A percentile compares a stretch with the other conserved stretches of the same genome.
phyloP scores from a whole-genome alignment of 2,888 invertebrate genomes.

The Callinectes sapidus region DNA sequence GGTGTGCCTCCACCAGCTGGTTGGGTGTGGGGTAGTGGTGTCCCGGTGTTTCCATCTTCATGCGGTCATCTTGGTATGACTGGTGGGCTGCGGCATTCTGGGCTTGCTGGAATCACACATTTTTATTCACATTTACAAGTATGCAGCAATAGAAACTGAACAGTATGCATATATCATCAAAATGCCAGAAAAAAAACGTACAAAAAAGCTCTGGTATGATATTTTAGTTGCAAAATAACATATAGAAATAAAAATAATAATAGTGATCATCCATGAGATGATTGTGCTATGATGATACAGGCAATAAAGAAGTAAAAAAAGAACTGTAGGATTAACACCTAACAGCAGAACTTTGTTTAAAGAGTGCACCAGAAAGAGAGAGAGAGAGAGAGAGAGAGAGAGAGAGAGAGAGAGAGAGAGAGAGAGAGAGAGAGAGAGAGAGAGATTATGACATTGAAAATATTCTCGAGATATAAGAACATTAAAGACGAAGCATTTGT shows the following conservation, averaged over 20 bases:
- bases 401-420: neutral
- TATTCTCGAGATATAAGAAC: neutral
- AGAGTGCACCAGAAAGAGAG: no score
- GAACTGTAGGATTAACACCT: neutral
- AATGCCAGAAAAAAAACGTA: neutral
- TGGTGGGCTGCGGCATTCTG: slow-evolving; percentile 42
- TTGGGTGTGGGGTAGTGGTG: slow-evolving; percentile 19
- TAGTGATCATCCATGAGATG: neutral
- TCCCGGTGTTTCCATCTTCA: slow-evolving; percentile 37
- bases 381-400: neutral
- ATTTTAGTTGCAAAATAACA: neutral
- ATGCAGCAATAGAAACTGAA: neutral
- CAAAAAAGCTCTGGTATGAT: neutral
- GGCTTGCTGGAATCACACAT: slow-evolving; percentile 27
- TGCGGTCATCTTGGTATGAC: neutral
- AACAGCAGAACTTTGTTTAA: neutral
- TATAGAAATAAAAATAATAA: slow-evolving; percentile 22
- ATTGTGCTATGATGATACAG: neutral
- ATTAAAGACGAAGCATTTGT: neutral
- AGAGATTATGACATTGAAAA: neutral
- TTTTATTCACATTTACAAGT: slow-evolving; percentile 4
- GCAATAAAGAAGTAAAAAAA: neutral
- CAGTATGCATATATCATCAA: neutral
- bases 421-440: neutral
- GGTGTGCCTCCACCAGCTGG: slow-evolving; percentile 16